phyloP scores from a whole-genome alignment of 2,888 invertebrate species.

The Allacma fusca region DNA sequence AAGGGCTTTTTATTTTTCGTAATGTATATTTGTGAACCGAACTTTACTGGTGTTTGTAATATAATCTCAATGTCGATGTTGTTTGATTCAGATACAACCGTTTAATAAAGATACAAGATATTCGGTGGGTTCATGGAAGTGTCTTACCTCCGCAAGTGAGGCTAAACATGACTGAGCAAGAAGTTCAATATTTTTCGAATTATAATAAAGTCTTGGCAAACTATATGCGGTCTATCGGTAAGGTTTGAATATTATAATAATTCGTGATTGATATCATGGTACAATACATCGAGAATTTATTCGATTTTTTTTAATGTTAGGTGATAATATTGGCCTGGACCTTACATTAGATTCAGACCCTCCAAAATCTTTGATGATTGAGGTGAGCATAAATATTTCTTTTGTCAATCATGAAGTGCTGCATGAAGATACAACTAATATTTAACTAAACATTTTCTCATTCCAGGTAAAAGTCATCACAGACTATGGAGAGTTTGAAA shows the following conservation, averaged over 20 bases:
- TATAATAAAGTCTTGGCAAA: constrained; percentile 85
- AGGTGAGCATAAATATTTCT: constrained; percentile 70
- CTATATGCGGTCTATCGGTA: constrained; percentile 90
- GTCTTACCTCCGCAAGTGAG: constrained; percentile 86
- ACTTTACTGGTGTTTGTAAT: too few relatives aligned
- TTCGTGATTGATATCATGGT: background rate
- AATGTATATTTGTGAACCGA: too few relatives aligned
- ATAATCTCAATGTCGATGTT: too few relatives aligned
- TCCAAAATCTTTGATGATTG: constrained; percentile 89
- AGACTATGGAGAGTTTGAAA: constrained; percentile 93
- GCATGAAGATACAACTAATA: background rate
- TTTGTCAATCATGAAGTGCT: background rate
- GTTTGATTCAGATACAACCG: constrained; percentile 72
- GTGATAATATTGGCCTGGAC: constrained; percentile 74
- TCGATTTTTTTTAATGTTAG: constrained; percentile 3
- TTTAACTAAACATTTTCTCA: background rate
- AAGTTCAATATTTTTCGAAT: constrained; percentile 86
- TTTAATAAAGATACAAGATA: constrained; percentile 79
- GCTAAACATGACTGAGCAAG: constrained; percentile 78
- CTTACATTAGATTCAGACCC: constrained; percentile 87
- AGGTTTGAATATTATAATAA: constrained; percentile 64
- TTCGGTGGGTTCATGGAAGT: constrained; percentile 96
- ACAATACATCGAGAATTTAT: background rate
- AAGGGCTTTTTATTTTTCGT: too few relatives aligned
- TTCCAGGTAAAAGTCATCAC: constrained; percentile 76